These are phyloP conservation scores for Anodontia alba DNA, from an alignment of 2,888 invertebrate species.

Conservation along the genomic window DNA sequence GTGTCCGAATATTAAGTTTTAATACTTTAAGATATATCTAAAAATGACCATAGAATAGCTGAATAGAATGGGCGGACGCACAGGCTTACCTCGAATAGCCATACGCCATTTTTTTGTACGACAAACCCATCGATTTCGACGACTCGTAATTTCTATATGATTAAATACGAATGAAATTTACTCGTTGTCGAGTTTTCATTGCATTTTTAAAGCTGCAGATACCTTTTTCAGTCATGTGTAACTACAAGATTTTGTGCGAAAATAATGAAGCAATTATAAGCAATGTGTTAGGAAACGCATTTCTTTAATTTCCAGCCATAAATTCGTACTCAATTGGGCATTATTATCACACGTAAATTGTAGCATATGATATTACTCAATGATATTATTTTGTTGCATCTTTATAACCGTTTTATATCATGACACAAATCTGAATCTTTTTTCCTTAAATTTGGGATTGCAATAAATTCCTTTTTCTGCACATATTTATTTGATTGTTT, in stretches of 20 bases:
- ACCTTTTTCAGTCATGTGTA: no score
- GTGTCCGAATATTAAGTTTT: no score
- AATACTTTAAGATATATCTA: no score
- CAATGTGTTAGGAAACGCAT: not conserved
- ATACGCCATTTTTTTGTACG: no score
- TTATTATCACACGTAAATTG: not conserved
- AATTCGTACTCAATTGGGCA: conserved; percentile 1
- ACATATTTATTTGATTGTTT: conserved; percentile 10
- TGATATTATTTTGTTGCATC: not conserved
- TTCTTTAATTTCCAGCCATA: not conserved
- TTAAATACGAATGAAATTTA: no score
- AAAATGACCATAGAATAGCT: no score
- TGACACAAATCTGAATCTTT: conserved; percentile 1
- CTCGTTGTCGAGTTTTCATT: no score
- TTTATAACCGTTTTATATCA: conserved; percentile 2
- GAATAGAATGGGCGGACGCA: no score
- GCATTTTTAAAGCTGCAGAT: no score
- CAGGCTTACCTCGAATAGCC: no score
- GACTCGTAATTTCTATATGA: no score
- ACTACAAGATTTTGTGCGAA: not conserved
- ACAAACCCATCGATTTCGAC: no score
- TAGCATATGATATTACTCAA: conserved; percentile 9
- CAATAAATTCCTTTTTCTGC: conserved; percentile 10
- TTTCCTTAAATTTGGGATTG: not conserved
- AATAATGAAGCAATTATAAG: not conserved